A percentile compares a stretch with the other conserved stretches of the same genome.
Conservation (phyloP, 2,888 invertebrate species). For the Drosophila falleni region DNA sequence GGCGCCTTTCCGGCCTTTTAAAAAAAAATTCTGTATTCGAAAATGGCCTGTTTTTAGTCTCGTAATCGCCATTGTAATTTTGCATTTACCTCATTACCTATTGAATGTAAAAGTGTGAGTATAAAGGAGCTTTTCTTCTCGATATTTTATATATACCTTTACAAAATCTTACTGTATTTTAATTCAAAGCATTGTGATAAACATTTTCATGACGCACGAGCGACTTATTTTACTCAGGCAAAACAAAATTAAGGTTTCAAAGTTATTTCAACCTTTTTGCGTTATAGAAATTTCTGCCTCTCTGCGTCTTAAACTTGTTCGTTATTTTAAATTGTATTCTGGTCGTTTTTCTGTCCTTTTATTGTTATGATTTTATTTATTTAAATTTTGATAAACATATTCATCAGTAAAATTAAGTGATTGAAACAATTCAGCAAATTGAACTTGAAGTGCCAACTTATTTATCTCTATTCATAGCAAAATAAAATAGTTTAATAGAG, state of each 20-base stretch:
- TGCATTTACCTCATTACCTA: conserved; percentile 46
- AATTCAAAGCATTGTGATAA: conserved; percentile 40
- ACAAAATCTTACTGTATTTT: conserved; percentile 24
- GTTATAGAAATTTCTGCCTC: conserved; percentile 41
- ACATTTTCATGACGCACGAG: conserved; percentile 67
- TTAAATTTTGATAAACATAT: not conserved
- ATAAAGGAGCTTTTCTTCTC: conserved; percentile 19
- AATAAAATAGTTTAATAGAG: too few species aligned
- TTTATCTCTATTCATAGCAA: too few species aligned
- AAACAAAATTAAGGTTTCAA: conserved; percentile 51
- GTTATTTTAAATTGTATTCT: conserved; percentile 32
- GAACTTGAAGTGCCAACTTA: too few species aligned
- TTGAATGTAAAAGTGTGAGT: conserved; percentile 35
- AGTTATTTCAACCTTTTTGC: conserved; percentile 54
- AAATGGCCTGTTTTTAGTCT: conserved; percentile 20
- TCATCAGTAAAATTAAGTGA: not conserved
- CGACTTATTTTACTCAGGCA: conserved; percentile 42
- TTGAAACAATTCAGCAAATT: too few species aligned
- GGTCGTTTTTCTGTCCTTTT: not conserved
- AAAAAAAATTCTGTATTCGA: not conserved
- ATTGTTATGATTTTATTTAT: not conserved
- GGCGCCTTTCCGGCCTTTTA: conserved; percentile 3
- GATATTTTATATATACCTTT: conserved; percentile 25
- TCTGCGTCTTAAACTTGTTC: conserved; percentile 36
- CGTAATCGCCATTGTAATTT: conserved; percentile 41